A percentile compares a stretch with the other conserved stretches of the same genome.
phyloP scores from a whole-genome alignment of 2,797 vertebrate species.

The Acanthurus lineatus region DNA sequence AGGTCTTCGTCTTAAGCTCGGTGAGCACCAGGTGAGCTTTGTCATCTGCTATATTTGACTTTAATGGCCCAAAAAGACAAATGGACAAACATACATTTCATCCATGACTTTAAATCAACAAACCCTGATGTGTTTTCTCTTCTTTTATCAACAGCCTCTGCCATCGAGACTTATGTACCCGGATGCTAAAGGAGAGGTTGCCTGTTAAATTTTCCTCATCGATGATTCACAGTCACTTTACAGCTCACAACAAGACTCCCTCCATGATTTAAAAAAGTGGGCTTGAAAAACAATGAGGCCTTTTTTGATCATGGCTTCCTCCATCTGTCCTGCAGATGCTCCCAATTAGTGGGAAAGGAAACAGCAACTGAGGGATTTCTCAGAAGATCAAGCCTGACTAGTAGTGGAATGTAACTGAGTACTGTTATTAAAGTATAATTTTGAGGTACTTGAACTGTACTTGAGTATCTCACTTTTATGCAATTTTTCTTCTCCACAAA shows the following conservation, averaged over 20 bases:
- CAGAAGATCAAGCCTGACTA: conserved; percentile 2
- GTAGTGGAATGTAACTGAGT: too few relatives aligned
- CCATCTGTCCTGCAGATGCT: conserved; percentile 46
- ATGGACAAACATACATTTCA: not conserved
- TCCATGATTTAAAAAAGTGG: conserved; percentile 26
- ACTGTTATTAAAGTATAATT: too few relatives aligned
- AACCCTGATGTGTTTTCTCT: not conserved
- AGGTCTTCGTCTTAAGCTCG: not conserved
- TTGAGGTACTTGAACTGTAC: too few relatives aligned
- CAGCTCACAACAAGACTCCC: conserved; percentile 39
- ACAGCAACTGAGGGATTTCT: conserved; percentile 20
- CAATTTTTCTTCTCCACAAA: too few relatives aligned
- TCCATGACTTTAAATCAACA: not conserved
- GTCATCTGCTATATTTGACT: not conserved
- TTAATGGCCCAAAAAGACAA: not conserved
- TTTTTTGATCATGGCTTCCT: conserved; percentile 38
- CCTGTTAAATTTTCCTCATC: conserved; percentile 9
- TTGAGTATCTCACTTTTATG: too few relatives aligned
- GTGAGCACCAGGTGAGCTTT: conserved; percentile 13
- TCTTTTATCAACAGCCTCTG: conserved; percentile 34
- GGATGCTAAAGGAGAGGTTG: conserved; percentile 9
- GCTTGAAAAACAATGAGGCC: conserved; percentile 28
- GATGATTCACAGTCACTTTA: conserved; percentile 50
- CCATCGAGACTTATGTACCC: conserved; percentile 9
- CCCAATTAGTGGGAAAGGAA: conserved; percentile 16